phyloP scores from a whole-genome alignment of 2,797 vertebrate species.

The Aphelocoma californica region DNA sequence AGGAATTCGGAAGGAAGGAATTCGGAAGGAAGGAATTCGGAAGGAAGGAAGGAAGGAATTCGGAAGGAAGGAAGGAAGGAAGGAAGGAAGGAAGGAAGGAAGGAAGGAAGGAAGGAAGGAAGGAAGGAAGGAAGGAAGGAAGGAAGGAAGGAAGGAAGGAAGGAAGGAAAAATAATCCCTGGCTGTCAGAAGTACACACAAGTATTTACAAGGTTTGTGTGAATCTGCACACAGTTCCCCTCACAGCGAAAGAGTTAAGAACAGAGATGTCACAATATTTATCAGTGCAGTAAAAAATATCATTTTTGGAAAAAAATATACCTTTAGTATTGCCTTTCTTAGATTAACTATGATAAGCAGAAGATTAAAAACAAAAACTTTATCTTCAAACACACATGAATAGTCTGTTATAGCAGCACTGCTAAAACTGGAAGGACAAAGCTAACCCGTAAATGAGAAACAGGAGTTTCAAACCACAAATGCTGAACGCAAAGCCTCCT shows the following conservation, averaged over 20 bases:
- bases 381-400: slow-evolving; percentile 60
- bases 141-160: background rate
- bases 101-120: background rate
- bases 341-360: slow-evolving; percentile 76
- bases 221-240: slow-evolving; percentile 63
- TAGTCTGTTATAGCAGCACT: slow-evolving; percentile 74
- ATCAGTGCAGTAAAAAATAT: slow-evolving; percentile 81
- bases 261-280: slow-evolving; percentile 72
- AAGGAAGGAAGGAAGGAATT: too few relatives aligned
- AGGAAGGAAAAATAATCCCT: background rate
- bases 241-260: slow-evolving; percentile 68
- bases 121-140: background rate
- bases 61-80: too few relatives aligned
- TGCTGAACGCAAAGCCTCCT: slow-evolving; percentile 12
- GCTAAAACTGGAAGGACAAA: slow-evolving; percentile 72
- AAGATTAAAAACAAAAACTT: slow-evolving; percentile 69
- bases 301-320: slow-evolving; percentile 78
- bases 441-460: slow-evolving; percentile 69
- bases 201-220: slow-evolving; percentile 73
- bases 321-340: slow-evolving; percentile 83
- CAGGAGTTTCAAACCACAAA: slow-evolving; percentile 52
- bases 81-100: background rate
- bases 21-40: too few relatives aligned
- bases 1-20: too few relatives aligned
- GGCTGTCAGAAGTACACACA: slow-evolving; percentile 65